phyloP scores from a whole-genome alignment of 1,140 invertebrate species.

The Drosophila lini region DNA sequence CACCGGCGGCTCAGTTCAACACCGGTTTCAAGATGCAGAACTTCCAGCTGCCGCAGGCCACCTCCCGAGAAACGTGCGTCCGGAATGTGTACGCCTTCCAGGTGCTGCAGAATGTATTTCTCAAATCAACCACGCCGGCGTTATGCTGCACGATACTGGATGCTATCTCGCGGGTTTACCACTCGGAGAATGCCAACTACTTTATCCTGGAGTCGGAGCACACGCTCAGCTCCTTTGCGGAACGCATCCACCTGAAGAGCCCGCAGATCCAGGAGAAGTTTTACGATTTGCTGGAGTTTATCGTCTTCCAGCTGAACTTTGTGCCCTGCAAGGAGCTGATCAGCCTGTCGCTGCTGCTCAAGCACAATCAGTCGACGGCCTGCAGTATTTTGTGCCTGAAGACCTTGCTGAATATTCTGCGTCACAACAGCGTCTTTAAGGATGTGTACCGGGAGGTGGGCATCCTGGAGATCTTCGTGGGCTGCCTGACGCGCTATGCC shows the following conservation, averaged over 20 bases:
- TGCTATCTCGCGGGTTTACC: conserved; percentile 97
- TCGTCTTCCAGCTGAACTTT: conserved; percentile 98
- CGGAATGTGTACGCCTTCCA: conserved; percentile 98
- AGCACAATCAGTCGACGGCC: conserved; percentile 90
- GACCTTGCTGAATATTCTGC: conserved; percentile 94
- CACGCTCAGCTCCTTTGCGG: conserved; percentile 97
- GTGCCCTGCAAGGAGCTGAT: conserved; percentile 99
- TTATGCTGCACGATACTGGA: conserved; percentile 96
- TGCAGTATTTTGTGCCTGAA: conserved; percentile 96
- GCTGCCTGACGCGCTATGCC: conserved; percentile 95
- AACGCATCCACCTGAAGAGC: conserved; percentile 96
- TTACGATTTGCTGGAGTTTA: conserved; percentile 97
- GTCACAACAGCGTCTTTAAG: conserved; percentile 96
- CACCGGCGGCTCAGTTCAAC: conserved; percentile 92
- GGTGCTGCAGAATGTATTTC: conserved; percentile 96
- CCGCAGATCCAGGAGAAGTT: conserved; percentile 97
- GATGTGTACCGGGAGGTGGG: conserved; percentile 99
- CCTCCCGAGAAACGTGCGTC: conserved; percentile 94
- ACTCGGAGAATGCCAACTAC: conserved; percentile 99
- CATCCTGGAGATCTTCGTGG: conserved; percentile 97
- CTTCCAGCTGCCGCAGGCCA: conserved; percentile 95
- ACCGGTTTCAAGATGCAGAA: conserved; percentile 97
- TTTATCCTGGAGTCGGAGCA: conserved; percentile 99
- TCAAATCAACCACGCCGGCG: conserved; percentile 93
- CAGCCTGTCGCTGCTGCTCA: conserved; percentile 96